Base-by-base conservation (phyloP, 1,140 invertebrate species). In the Pseudoatta argentina region DNA sequence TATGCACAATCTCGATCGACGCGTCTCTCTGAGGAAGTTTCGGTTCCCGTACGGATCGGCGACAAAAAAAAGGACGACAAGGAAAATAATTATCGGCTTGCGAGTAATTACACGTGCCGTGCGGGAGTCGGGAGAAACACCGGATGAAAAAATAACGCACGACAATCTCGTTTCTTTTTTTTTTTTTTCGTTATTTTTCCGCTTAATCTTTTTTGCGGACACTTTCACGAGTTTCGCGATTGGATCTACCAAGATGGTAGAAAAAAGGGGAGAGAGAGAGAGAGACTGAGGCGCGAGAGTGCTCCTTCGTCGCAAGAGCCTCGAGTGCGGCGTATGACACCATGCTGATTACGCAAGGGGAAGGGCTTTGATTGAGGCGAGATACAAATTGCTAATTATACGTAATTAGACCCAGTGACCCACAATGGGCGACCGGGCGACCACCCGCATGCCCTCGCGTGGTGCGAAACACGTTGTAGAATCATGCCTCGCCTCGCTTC, bases 341-440 rank as follows among this genome's bases (percentile, higher is more conserved):
- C 39, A 24, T 30, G 59, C 3, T 30, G 51, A n/a, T 89, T 89
- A 69, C 78, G 78, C 78, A 89, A 89, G 57, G 75, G 87, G 85
- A 81, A 82, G 82, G 89, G 78, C 61, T 78, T 55, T 82, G 91
- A 93, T 93, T 88, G 69, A 72, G 83, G 69, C 78, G 85, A 89
- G 91, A 91, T 93, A 90, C 86, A 93, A 93, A 93, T 89, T 87
- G 86, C 88, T 94, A 92, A 94, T 94, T 94, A 69, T 69, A 92
- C 89, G 92, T 94, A 94, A 94, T 94, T 94, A 94, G 92, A 92
- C 86, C 89, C 89, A 88, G 73, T 91, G 90, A 93, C 88, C 90
- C 81, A 91, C 78, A 89, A 90, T 79, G 75, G 55, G 30, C 89
- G 89, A 86, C 87, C 90, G 88, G 64, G 59, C 91, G 91, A 86